Evolutionary conservation across 2,888 invertebrate species (phyloP), one percentile per base, ranked within the genome.

Genomic region (Acronicta alni): DNA sequence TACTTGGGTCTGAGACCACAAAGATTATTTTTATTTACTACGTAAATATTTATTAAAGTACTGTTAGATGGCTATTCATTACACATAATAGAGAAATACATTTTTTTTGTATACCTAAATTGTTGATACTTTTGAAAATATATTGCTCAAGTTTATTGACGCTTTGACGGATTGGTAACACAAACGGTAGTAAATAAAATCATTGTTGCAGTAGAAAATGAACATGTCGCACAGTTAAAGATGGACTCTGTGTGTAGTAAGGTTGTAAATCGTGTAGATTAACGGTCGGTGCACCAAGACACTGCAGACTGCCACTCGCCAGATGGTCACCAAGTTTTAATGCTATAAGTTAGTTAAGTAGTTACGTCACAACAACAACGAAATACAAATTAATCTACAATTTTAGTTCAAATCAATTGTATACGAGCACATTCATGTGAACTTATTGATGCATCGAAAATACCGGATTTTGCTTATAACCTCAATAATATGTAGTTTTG

Each of bases 211-310:
- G 35, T 47, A 35, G 14, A 56, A 23, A n/a, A 59, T 10, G 6
- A 38, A 57, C 26, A 53, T 38, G 30, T 32, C n/a, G 41, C 46
- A 17, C 41, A 54, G 14, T 17, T 30, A 46, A 52, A 49, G 53
- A 42, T 54, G 52, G 55, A 46, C 56, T 47, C 57, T 66, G 70
- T 75, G 71, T 72, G 74, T 76, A 60, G 74, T 76, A 60, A 72
- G 76, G 78, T 74, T 81, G 77, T 84, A 83, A 85, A 85, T 81
- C 80, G 71, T 70, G 56, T 64, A 80, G 83, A 86, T 87, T 88
- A 88, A 88, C 84, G 88, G 84, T 70, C 77, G 63, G 56, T 78
- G 80, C 80, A 72, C 67, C 73, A 68, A 20, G 77, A 81, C 78
- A 80, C 81, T 81, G 81, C 81, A 79, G 70, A 61, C 62, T 57